These are phyloP conservation scores for Orchestes rusci DNA, from an alignment of 2,888 invertebrate genomes.

Conservation along the genomic window DNA sequence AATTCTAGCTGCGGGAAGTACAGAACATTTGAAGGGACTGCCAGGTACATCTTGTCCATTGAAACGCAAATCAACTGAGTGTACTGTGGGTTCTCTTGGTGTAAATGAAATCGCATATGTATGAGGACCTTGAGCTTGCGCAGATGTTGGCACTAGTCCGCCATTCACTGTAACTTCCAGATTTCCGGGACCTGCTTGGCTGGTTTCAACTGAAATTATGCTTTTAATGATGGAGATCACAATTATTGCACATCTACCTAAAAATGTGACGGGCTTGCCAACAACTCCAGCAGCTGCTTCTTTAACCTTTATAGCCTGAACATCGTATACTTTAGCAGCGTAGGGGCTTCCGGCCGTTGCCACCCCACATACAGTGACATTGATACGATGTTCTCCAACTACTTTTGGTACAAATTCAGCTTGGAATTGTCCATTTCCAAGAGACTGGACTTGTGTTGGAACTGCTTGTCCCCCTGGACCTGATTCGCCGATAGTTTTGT, in stretches of 20 bases:
- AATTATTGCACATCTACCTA: slow-evolving; percentile 51
- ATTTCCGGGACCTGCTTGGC: slow-evolving; percentile 97
- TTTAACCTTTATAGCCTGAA: slow-evolving; percentile 88
- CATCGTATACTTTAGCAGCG: slow-evolving; percentile 91
- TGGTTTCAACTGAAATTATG: slow-evolving; percentile 77
- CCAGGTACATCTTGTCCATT: slow-evolving; percentile 95
- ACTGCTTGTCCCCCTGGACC: slow-evolving; percentile 90
- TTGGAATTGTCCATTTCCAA: slow-evolving; percentile 72
- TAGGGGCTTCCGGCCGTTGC: slow-evolving; percentile 90
- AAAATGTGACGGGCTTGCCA: slow-evolving; percentile 84
- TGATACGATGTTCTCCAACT: slow-evolving; percentile 87
- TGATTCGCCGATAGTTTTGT: slow-evolving; percentile 39
- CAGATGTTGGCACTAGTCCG: slow-evolving; percentile 92
- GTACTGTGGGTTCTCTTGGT: slow-evolving; percentile 82
- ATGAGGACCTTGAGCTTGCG: slow-evolving; percentile 93
- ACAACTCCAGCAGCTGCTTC: slow-evolving; percentile 83
- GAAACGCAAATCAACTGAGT: slow-evolving; percentile 91
- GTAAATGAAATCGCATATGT: slow-evolving; percentile 96
- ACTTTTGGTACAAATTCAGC: slow-evolving; percentile 88
- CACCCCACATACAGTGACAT: slow-evolving; percentile 73
- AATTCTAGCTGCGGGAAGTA: slow-evolving; percentile 77
- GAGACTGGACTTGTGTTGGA: slow-evolving; percentile 80
- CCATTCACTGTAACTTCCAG: slow-evolving; percentile 98
- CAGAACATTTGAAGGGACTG: slow-evolving; percentile 73
- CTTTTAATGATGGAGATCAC: background rate